phyloP scores from a whole-genome alignment of 2,797 vertebrate genomes.

The Protonibea diacanthus region DNA sequence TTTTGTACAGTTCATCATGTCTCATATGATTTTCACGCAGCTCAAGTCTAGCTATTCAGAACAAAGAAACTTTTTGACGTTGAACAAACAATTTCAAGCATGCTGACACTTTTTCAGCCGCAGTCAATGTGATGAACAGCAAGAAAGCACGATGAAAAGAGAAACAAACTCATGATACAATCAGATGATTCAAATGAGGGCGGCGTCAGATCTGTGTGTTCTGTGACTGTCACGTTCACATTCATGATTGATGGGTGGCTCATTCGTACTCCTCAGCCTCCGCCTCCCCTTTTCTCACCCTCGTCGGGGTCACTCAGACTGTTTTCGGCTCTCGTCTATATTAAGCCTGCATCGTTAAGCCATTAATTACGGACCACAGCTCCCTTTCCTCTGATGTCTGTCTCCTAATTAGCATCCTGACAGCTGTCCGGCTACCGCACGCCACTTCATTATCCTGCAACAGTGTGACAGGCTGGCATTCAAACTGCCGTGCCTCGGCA shows the following conservation, averaged over 20 bases:
- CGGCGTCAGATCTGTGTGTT: no score
- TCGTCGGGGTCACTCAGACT: constrained; percentile 37
- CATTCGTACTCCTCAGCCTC: background rate
- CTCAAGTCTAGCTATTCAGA: no score
- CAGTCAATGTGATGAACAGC: no score
- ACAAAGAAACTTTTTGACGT: no score
- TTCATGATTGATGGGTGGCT: background rate
- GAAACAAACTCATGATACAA: no score
- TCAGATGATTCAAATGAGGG: no score
- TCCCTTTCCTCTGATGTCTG: constrained; percentile 48
- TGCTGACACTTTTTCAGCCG: no score
- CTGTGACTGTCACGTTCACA: no score
- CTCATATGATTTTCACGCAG: no score
- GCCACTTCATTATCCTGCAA: constrained; percentile 52
- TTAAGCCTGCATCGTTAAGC: constrained; percentile 66
- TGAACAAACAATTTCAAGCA: no score
- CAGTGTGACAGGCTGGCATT: constrained; percentile 48
- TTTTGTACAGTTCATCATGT: no score
- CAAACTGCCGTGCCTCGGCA: background rate
- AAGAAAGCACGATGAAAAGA: no score
- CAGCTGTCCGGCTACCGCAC: constrained; percentile 66
- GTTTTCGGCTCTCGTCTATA: constrained; percentile 47
- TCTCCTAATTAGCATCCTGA: constrained; percentile 60
- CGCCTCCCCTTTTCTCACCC: background rate
- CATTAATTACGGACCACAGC: constrained; percentile 55